Conservation (phyloP, 2,113 vertebrate species). For the Cnemophilus loriae region DNA sequence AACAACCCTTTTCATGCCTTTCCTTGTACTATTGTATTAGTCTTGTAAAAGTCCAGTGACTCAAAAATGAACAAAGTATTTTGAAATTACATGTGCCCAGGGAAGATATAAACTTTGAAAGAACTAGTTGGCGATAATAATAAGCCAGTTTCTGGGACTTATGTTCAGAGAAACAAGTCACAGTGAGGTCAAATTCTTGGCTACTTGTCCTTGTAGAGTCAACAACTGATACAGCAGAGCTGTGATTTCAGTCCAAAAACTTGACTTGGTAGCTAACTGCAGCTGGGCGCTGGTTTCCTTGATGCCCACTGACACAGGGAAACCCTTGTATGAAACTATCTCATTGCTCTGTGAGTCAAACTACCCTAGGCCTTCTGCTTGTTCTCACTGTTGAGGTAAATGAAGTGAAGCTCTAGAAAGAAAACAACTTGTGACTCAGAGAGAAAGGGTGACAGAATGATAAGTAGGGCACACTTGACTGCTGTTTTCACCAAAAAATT, state of each 20-base stretch:
- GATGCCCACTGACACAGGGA: neutral
- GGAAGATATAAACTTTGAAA: neutral
- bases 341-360: neutral
- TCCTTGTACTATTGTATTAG: neutral
- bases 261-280: neutral
- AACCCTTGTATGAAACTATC: neutral
- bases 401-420: neutral
- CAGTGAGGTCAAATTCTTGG: neutral
- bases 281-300: neutral
- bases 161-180: neutral
- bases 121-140: neutral
- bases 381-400: neutral
- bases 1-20: neutral
- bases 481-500: neutral
- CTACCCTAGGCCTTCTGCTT: neutral
- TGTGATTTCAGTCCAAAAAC: neutral
- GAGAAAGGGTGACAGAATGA: neutral
- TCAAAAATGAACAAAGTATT: neutral
- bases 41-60: neutral
- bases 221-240: neutral
- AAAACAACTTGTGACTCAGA: neutral
- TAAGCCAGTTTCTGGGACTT: neutral
- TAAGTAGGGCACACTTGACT: neutral
- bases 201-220: neutral
- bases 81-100: neutral